Evolutionary conservation across 2,113 vertebrate genomes (phyloP).

Genomic region (Phainopepla nitens): DNA sequence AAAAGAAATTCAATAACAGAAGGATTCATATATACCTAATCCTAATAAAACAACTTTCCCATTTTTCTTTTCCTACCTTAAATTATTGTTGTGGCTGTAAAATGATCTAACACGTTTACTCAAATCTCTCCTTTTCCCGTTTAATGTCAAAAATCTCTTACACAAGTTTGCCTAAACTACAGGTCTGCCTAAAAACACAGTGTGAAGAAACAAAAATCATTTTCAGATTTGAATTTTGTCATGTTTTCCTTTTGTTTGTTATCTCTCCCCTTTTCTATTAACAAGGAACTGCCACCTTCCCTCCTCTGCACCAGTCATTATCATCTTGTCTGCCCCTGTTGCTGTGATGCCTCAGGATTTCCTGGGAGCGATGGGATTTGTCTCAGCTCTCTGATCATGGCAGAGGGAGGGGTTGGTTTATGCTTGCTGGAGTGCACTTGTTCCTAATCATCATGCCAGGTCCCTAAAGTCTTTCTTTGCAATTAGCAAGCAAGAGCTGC

Average conservation of each 20-base stretch:
- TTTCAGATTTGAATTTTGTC: neutral
- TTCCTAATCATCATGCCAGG: neutral
- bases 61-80: neutral
- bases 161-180: fast-evolving
- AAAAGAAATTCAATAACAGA: neutral
- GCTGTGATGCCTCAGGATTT: neutral
- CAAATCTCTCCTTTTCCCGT: neutral
- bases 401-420: neutral
- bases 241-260: neutral
- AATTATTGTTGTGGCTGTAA: neutral
- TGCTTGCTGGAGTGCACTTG: neutral
- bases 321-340: neutral
- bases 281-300: neutral
- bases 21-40: neutral
- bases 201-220: neutral
- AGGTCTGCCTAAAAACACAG: neutral
- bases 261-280: neutral
- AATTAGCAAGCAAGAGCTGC: neutral
- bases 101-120: neutral
- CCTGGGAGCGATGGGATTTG: neutral
- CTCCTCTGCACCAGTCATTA: neutral
- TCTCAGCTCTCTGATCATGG: neutral
- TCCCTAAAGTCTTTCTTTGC: neutral
- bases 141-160: neutral
- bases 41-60: neutral